Base-by-base conservation (phyloP, 2,888 invertebrate species). In the Sepioteuthis lessoniana region DNA sequence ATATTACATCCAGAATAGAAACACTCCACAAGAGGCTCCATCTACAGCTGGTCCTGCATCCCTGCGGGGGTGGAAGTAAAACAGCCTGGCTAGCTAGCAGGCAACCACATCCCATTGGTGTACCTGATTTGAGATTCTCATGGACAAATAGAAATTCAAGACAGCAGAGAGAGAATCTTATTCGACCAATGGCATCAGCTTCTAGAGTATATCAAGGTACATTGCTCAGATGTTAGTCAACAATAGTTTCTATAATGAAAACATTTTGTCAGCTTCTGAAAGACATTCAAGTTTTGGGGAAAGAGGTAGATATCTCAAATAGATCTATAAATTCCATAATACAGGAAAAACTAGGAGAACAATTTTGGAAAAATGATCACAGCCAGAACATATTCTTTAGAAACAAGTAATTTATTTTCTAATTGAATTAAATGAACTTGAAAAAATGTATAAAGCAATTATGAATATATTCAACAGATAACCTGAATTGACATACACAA, bases 1-100 rank as follows among this genome's bases (percentile, higher is more conserved):
- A 35, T 76, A 76, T 76, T 76, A 76, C 76, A 76, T 76, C 76
- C n/a, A 76, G 76, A 76, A 76, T 76, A 76, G 76, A 76, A 76
- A 76, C 35, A 35, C 76, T 76, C n/a, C 76, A 76, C n/a, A 76
- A 76, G 25, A 76, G 76, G 76, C 76, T 76, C 76, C n/a, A 5
- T 76, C n/a, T 76, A 76, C 76, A 76, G n/a, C 76, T 76, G 76
- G 76, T 76, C n/a, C 76, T 35, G n/a, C 76, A 76, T 76, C n/a
- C 76, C 76, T 76, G 76, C 76, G 76, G 76, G 76, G 76, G 76
- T 76, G 76, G 76, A 76, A n/a, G 76, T 76, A 76, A 35, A 13
- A n/a, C 76, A 76, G n/a, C 16, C 28, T 25, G 55, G 55, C 25
- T 55, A 25, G 55, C 55, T 55, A 25, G 55, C 21, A 76, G n/a